Evolutionary conservation across 2,113 vertebrate genomes (phyloP), one percentile per base, ranked within the genome.

Genomic region (Thalassarche chlororhynchos): DNA sequence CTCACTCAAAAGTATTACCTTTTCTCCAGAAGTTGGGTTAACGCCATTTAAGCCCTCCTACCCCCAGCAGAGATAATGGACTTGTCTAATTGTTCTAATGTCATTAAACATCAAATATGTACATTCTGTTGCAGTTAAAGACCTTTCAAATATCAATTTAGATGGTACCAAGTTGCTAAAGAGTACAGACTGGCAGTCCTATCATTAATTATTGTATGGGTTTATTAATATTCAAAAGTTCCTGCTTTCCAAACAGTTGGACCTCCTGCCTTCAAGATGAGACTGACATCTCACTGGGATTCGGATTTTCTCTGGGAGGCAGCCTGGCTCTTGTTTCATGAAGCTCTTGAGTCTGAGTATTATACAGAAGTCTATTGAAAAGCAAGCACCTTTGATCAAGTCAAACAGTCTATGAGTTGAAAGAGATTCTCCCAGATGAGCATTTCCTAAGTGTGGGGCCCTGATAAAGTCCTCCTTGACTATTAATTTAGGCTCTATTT

Each of bases 321-420:
- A 90, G 68, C 76, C 68, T 75, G 69, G 36, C 40, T 91, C 74
- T 84, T 91, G 91, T 91, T 95, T 82, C 3, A 0, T 61, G 91
- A 46, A 69, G 76, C 88, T 95, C 88, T 88, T 42, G 87, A 94
- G 88, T 94, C 76, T 80, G 36, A 66, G 38, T 62, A 60, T 90
- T 96, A 62, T 62, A 78, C 40, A 64, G 89, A 82, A 95, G 87
- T 86, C 91, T 95, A 72, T 3, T 72, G 84, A 87, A 97, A 96
- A 96, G 69, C 83, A 84, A 36, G 74, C 95, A 92, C 74, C 91
- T 97, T 97, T 96, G 96, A 97, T 96, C 95, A 94, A 92, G 92
- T 92, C 84, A 89, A 92, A 62, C 68, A 79, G 74, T 17, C 71
- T 84, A 40, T 14, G 71, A 95, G 81, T 91, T 91, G 89, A 95